Conservation (phyloP, 2,113 vertebrate genomes). For the Calidris pygmaea region DNA sequence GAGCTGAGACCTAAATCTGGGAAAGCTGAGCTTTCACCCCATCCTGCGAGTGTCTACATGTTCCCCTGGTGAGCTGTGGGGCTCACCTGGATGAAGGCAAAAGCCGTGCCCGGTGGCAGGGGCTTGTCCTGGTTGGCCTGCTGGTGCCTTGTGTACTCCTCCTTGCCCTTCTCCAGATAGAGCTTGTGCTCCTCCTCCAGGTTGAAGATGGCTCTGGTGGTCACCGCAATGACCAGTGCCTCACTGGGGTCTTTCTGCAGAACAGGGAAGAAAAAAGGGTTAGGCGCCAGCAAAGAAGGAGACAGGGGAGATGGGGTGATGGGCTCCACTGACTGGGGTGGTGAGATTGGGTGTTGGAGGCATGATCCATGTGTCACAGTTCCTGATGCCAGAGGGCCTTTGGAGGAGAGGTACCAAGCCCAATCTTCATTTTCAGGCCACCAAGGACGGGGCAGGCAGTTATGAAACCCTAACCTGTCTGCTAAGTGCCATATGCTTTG, state of each 20-base stretch:
- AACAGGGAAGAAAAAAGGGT: not conserved
- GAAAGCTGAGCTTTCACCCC: not conserved
- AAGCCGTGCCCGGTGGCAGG: conserved; percentile 61
- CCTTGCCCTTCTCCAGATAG: conserved; percentile 59
- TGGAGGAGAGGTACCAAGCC: not conserved
- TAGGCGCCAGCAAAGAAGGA: not conserved
- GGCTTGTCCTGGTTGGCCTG: conserved; percentile 39
- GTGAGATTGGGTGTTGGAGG: not conserved
- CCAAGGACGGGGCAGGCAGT: not conserved
- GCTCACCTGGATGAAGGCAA: conserved; percentile 72
- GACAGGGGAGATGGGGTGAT: not conserved
- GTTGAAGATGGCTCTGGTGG: conserved; percentile 72
- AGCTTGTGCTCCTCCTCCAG: conserved; percentile 60
- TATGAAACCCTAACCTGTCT: not conserved
- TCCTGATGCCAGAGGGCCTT: not conserved
- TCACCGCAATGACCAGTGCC: conserved; percentile 76
- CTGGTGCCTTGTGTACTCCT: conserved; percentile 48
- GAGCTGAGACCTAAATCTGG: not conserved
- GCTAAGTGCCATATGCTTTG: not conserved
- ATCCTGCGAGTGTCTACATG: not conserved
- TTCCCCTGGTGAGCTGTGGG: not conserved
- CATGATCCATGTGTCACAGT: fast-evolving
- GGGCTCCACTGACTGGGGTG: not conserved
- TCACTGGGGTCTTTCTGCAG: conserved; percentile 72
- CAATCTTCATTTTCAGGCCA: not conserved